Evolutionary conservation across 2,888 invertebrate genomes (phyloP).

Genomic region (Druceiella hillmani): DNA sequence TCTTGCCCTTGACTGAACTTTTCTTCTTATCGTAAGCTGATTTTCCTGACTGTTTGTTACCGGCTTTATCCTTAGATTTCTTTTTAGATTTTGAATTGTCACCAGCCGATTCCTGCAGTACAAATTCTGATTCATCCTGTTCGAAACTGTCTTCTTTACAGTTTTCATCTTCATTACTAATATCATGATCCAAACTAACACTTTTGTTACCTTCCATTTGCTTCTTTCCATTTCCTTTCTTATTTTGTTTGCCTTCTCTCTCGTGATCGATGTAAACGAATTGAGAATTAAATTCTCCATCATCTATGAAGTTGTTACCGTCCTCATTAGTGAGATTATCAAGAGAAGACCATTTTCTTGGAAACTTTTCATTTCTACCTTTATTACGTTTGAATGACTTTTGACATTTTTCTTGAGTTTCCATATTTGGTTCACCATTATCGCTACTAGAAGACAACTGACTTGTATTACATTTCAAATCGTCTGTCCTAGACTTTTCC

Average conservation of each 20-base stretch:
- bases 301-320: constrained; percentile 28
- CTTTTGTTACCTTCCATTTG: constrained; percentile 30
- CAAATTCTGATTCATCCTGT: constrained; percentile 34
- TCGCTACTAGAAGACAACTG: constrained; percentile 43
- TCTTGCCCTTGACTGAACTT: constrained; percentile 36
- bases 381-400: constrained; percentile 40
- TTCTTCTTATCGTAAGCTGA: constrained; percentile 46
- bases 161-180: constrained; percentile 30
- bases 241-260: constrained; percentile 40
- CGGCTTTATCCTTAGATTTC: constrained; percentile 44
- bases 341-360: constrained; percentile 57
- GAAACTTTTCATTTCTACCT: constrained; percentile 42
- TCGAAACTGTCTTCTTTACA: constrained; percentile 30
- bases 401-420: constrained; percentile 40
- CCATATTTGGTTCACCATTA: constrained; percentile 43
- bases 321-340: constrained; percentile 49
- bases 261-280: constrained; percentile 47
- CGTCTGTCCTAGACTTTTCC: constrained; percentile 12
- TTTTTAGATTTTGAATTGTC: constrained; percentile 37
- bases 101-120: constrained; percentile 36
- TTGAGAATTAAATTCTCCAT: constrained; percentile 30
- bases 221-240: constrained; percentile 36
- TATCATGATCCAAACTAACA: constrained; percentile 34
- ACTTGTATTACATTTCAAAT: constrained; percentile 11
- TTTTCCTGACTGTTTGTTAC: constrained; percentile 36